Percentiles rank a stretch among this genome's conserved stretches.
phyloP scores from a whole-genome alignment of 2,113 vertebrate species.

The Gadus macrocephalus region DNA sequence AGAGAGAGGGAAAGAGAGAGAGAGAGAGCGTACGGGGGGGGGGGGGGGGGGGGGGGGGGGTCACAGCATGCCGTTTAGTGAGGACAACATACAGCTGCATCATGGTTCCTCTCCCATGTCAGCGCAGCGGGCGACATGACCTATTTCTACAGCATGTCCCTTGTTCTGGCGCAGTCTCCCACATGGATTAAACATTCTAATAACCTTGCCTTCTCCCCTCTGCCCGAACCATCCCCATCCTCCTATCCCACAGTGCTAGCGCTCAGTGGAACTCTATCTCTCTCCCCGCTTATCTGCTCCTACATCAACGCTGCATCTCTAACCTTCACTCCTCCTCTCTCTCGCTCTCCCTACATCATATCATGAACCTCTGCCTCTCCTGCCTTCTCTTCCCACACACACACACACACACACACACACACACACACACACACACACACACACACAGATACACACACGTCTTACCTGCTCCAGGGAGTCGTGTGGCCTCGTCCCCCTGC shows the following conservation, averaged over 20 bases:
- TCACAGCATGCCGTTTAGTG: constrained; percentile 27
- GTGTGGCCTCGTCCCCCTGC: constrained; percentile 59
- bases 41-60: no score
- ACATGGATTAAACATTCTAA: constrained; percentile 18
- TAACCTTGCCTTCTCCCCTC: neutral
- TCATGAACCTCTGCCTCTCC: neutral
- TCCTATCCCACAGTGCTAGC: neutral
- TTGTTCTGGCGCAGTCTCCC: neutral
- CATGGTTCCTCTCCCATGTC: constrained; percentile 27
- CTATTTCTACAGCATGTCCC: neutral
- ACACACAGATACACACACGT: neutral
- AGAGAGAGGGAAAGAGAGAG: neutral
- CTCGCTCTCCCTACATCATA: neutral
- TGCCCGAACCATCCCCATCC: neutral
- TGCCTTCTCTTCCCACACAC: neutral
- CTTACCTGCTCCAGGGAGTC: constrained; percentile 75
- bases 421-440: no score
- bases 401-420: neutral
- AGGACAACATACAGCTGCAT: constrained; percentile 35
- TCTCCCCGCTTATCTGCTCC: neutral
- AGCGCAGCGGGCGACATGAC: constrained; percentile 23
- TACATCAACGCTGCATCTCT: no score
- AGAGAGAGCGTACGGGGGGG: neutral
- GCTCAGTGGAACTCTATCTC: neutral
- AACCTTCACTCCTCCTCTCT: neutral